Base-by-base conservation (phyloP, 2,797 vertebrate genomes). In the Sebastes minor region DNA sequence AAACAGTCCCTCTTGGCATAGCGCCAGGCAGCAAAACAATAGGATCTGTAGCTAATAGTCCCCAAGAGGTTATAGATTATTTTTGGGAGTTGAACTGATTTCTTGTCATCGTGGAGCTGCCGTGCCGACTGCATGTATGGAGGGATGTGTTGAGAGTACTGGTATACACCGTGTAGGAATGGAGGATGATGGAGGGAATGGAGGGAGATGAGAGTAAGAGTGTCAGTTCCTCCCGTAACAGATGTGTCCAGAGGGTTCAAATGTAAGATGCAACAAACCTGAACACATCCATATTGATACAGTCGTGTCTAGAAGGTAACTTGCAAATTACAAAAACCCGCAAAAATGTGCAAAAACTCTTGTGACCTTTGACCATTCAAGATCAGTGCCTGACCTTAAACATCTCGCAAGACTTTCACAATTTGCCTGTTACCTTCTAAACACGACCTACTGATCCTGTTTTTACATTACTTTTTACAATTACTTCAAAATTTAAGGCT, bases 1-100 rank as follows among this genome's bases (percentile, higher is more conserved):
- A 95, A 94, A 94, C 83, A 92, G 71, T 60, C 65, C 66, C 52
- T 53, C 11, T 66, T 92, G 93, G 90, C 88, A 3, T 6, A 7
- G 35, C 1, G 90, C 93, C 92, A 92, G 80, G n/a, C n/a, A 69
- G 80, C 71, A 82, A 88, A 94, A 95, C 94, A 95, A 95, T 93
- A 88, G 91, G 74, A 83, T 92, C 84, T 72, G 81, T 78, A 80
- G 78, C 82, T 88, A 85, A 93, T 88, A 86, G 90, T 77, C 70
- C 90, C 91, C 84, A 65, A 78, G 84, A 86, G 90, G 73, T 67
- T 86, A 68, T 71, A 57, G 82, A 81, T 92, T 90, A 91, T 91
- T 92, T 92, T 89, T 71, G 78, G 42, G 90, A 89, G 70, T 77
- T 59, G 63, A 82, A 84, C 53, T 0, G 52, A 69, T 87, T 82